Conservation (phyloP, 1,140 invertebrate genomes). For the Trichonephila inaurata region DNA sequence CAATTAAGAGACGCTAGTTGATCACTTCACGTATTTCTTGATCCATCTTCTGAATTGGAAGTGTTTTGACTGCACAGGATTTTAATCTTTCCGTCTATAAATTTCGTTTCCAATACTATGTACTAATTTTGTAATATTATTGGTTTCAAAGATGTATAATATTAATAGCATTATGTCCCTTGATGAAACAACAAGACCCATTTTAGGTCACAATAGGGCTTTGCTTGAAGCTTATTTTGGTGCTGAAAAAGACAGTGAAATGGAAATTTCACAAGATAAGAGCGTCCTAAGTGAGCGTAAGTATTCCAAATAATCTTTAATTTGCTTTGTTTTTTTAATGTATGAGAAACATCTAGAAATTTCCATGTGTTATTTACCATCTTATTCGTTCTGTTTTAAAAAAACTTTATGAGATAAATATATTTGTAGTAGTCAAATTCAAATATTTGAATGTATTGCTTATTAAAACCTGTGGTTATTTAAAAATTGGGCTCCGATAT, state of each 20-base stretch:
- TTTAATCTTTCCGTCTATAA: neutral
- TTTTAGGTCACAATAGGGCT: neutral
- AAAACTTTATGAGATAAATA: no score
- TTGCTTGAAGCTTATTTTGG: neutral
- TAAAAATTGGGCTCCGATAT: no score
- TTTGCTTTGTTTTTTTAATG: no score
- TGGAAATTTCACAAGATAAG: neutral
- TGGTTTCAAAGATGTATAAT: neutral
- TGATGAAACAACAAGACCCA: neutral
- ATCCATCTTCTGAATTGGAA: no score
- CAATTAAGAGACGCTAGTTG: no score
- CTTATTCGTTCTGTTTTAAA: no score
- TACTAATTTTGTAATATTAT: neutral
- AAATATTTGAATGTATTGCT: no score
- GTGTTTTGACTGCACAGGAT: no score
- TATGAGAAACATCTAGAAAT: neutral
- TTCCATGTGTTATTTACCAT: no score
- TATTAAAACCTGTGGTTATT: no score
- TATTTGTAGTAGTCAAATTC: no score
- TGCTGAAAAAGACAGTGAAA: neutral
- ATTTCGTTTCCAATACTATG: neutral
- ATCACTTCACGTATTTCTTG: no score
- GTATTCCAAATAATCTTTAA: neutral
- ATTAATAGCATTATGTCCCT: neutral
- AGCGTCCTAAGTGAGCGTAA: neutral